A percentile compares a stretch with the other conserved stretches of the same genome.
These are phyloP conservation scores for Nerophis lumbriciformis DNA, from an alignment of 2,113 vertebrate genomes.

Conservation along the genomic window DNA sequence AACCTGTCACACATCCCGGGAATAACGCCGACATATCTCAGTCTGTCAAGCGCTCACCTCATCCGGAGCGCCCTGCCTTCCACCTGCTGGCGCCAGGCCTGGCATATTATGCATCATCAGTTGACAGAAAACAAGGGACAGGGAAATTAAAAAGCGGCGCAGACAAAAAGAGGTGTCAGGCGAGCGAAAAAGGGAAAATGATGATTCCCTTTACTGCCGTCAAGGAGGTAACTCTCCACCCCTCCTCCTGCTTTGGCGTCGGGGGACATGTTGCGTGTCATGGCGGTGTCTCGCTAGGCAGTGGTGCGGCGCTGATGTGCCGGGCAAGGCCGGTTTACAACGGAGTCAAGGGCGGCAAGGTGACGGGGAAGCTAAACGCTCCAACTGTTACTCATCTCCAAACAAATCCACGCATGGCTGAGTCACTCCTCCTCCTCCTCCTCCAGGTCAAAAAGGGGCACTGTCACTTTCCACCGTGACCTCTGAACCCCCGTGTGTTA, in stretches of 20 bases:
- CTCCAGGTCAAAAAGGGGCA: slow-evolving; percentile 31
- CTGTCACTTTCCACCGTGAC: slow-evolving; percentile 35
- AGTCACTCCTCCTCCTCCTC: slow-evolving; percentile 1
- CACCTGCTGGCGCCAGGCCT: slow-evolving; percentile 41
- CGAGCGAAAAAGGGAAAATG: slow-evolving; percentile 51
- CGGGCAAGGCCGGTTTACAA: slow-evolving; percentile 57
- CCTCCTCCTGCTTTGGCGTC: slow-evolving; percentile 34
- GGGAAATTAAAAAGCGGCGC: slow-evolving; percentile 60
- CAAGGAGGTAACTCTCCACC: too few relatives aligned
- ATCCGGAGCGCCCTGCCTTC: slow-evolving; percentile 26
- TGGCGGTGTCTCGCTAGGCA: slow-evolving; percentile 60
- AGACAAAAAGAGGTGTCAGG: slow-evolving; percentile 56
- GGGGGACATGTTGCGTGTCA: slow-evolving; percentile 68
- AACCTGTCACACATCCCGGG: slow-evolving; percentile 50
- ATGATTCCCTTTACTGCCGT: slow-evolving; percentile 26
- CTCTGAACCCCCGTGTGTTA: slow-evolving; percentile 36
- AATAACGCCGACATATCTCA: slow-evolving; percentile 48
- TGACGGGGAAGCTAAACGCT: slow-evolving; percentile 65
- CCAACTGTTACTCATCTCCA: slow-evolving; percentile 65
- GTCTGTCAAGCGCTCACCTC: slow-evolving; percentile 47
- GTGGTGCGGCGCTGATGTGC: slow-evolving; percentile 65
- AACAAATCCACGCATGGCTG: slow-evolving; percentile 66
- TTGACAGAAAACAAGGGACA: slow-evolving; percentile 62
- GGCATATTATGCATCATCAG: slow-evolving; percentile 58
- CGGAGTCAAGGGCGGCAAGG: slow-evolving; percentile 66